Base-by-base conservation (phyloP, 2,888 invertebrate genomes). In the Strigamia transsilvanica region DNA sequence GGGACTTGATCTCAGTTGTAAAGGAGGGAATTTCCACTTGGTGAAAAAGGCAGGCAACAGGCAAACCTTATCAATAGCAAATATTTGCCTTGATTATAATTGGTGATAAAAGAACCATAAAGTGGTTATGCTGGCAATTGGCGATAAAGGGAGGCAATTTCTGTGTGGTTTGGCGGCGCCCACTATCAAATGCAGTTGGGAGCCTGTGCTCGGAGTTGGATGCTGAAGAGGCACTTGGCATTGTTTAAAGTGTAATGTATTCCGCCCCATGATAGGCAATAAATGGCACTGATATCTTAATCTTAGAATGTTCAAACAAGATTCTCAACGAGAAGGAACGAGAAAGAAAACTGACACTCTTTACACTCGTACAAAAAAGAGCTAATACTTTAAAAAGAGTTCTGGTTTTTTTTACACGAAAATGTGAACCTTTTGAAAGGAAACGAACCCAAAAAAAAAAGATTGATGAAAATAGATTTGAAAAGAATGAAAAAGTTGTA, bases 201-300 rank as follows among this genome's bases (percentile, higher is more conserved):
- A 32, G 80, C 51, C 18, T 34, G 32, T 51, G 80, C 46, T 3
- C 18, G 56, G 4, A 56, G 56, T 56, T 42, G 46, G 23, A 51
- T 51, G 27, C 18, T 46, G 51, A 51, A 51, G 46, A 80, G 80
- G 80, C 80, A 80, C 42, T 80, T 80, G 42, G 46, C 32, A 46
- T 32, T 51, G 80, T 51, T 56, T 56, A 32, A 61, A 61, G 66
- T 34, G 81, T 81, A 81, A 81, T 81, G 81, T 81, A 81, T 81
- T 81, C 81, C 81, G 81, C 81, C 81, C 80, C 61, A 21, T 66
- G 81, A 81, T 81, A 66, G 61, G 66, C 27, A 41, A 81, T 81
- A 66, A 73, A 81, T 81, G 66, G 80, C 56, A n/a, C 81, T 32
- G 81, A 81, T 81, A 81, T 81, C 81, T 81, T 81, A 61, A 81